Evolutionary conservation across 1,140 invertebrate genomes (phyloP).

Genomic region (Colletes latitarsis): DNA sequence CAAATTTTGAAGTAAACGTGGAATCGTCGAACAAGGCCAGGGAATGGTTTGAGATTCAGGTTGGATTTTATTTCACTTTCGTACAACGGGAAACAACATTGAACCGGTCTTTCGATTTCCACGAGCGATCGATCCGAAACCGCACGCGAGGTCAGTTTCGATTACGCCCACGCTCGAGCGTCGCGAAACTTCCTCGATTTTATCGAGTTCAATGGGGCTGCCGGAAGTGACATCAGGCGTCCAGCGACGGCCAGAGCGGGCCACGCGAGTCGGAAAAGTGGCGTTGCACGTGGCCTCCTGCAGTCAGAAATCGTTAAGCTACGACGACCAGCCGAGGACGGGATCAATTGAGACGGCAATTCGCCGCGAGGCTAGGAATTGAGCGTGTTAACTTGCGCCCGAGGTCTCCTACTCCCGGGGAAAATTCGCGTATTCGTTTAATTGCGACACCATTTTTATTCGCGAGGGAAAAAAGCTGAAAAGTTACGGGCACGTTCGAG

Average conservation of each 20-base stretch:
- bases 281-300: conserved; percentile 47
- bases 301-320: conserved; percentile 44
- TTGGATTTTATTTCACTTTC: neutral
- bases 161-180: conserved; percentile 21
- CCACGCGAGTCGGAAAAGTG: conserved; percentile 42
- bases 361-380: conserved; percentile 50
- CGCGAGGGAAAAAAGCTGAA: too few relatives aligned
- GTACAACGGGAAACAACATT: neutral
- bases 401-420: neutral
- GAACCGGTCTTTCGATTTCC: conserved; percentile 14
- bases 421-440: conserved; percentile 43
- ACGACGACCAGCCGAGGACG: conserved; percentile 48
- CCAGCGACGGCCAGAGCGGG: neutral
- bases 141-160: conserved; percentile 15
- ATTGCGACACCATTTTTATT: conserved; percentile 12
- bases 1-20: too few relatives aligned
- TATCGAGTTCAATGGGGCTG: conserved; percentile 44
- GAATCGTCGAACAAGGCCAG: too few relatives aligned
- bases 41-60: neutral
- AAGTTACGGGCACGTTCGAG: too few relatives aligned
- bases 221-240: conserved; percentile 58
- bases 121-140: neutral
- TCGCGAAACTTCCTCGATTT: conserved; percentile 43
- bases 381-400: conserved; percentile 41
- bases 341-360: conserved; percentile 59